Evolutionary conservation across 2,797 vertebrate genomes (phyloP), one percentile per base, ranked within the genome.

Genomic region (Pseudopleuronectes americanus): DNA sequence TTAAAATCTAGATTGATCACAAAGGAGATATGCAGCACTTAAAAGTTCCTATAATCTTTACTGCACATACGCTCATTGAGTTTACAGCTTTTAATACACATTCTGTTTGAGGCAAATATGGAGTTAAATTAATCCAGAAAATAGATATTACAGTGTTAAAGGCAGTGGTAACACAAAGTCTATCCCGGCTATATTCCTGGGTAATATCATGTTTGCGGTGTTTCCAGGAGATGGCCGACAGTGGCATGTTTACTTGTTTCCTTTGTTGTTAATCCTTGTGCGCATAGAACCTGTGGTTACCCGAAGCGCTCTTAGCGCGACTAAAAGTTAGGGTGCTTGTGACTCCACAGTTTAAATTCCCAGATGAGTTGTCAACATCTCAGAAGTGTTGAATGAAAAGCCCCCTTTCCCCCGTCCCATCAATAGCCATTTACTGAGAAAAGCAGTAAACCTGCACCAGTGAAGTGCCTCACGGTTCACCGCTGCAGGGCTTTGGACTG

Each of bases 401-500:
- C 8, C 22, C 48, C n/a, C 33, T 0, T 16, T 70, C 12, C 16
- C 23, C 19, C 23, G 28, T 28, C 21, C n/a, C 71, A 22, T 52
- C 21, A n/a, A 3, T 48, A n/a, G n/a, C 47, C 47, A 21, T 68
- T 22, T 74, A 47, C 52, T 61, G 38, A 79, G 81, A 71, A 68
- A 62, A 69, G 69, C 52, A 74, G 59, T 74, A 74, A 82, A 77
- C 16, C 28, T 22, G 58, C 68, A 51, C 24, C 53, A 51, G 14
- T 69, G 67, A 73, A 58, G 69, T 2, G 43, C 68, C 73, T 48
- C 59, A 19, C 52, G 23, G 54, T 64, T 70, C 59, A 57, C 1
- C 8, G 55, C 75, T 84, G 77, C 60, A n/a, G 74, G 74, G 64
- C 74, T 49, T 62, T 58, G 61, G 70, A 59, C 76, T 43, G 56